Conservation (phyloP, 2,888 invertebrate species). For the Geophilus truncorum region DNA sequence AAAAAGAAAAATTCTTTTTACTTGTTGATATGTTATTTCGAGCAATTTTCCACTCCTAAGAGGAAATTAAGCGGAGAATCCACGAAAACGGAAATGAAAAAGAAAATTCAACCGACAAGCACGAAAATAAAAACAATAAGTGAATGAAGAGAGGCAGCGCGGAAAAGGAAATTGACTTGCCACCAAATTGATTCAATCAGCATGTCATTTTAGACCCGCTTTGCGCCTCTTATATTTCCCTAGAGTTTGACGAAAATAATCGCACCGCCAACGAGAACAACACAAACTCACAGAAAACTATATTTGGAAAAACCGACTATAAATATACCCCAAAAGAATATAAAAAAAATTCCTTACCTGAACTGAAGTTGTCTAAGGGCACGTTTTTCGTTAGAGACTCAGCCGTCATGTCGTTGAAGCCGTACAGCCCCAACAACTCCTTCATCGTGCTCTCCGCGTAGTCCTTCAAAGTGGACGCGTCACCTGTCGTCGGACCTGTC, state of each 20-base stretch:
- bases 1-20: background rate
- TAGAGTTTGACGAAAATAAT: background rate
- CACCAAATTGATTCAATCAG: background rate
- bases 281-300: background rate
- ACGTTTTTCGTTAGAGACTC: constrained; percentile 60
- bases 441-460: constrained; percentile 75
- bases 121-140: background rate
- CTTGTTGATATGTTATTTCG: background rate
- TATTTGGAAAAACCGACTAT: background rate
- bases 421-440: constrained; percentile 69
- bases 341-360: constrained; percentile 52
- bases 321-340: background rate
- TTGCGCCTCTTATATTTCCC: background rate
- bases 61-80: background rate
- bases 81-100: background rate
- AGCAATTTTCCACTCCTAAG: background rate
- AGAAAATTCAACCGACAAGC: background rate
- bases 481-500: constrained; percentile 40
- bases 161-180: constrained; percentile 6
- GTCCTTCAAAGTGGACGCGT: constrained; percentile 64
- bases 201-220: background rate
- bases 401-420: constrained; percentile 65
- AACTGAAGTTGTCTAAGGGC: constrained; percentile 64
- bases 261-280: background rate
- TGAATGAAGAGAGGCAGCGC: background rate